Percentiles rank a stretch among this genome's conserved stretches.
phyloP scores from a whole-genome alignment of 2,797 vertebrate species.

The Myripristis jacobus region DNA sequence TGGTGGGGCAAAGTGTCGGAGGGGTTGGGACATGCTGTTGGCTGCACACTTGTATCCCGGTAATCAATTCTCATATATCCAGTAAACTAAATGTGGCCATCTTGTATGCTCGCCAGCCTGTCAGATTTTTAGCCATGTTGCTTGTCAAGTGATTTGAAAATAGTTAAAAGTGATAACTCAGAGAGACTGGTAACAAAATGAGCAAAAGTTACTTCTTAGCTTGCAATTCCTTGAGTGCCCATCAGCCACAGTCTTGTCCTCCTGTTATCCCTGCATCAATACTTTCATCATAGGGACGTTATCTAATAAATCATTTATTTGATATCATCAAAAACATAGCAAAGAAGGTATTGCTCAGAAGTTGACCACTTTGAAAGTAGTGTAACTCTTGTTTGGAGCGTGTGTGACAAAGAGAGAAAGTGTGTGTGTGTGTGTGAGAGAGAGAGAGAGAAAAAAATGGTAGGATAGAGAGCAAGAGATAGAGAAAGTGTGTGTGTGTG shows the following conservation, averaged over 20 bases:
- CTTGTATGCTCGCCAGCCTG: conserved; percentile 18
- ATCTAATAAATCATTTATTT: conserved; percentile 39
- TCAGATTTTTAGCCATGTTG: conserved; percentile 4
- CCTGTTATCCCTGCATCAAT: conserved; percentile 24
- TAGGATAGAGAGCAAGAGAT: conserved; percentile 19
- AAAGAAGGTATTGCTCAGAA: conserved; percentile 33
- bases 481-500: conserved; percentile 26
- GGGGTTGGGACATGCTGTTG: too few relatives aligned
- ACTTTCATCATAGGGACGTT: conserved; percentile 31
- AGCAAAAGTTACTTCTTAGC: background rate
- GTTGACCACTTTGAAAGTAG: conserved; percentile 42
- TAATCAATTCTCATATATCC: background rate
- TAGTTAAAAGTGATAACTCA: too few relatives aligned
- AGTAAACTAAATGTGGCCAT: background rate
- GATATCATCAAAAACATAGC: conserved; percentile 31
- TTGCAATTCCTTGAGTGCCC: background rate
- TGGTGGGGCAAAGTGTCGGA: too few relatives aligned
- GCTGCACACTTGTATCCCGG: background rate
- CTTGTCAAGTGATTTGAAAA: too few relatives aligned
- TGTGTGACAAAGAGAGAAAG: background rate
- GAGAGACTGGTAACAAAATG: background rate
- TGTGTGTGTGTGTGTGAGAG: background rate
- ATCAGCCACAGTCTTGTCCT: conserved; percentile 1
- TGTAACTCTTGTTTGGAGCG: conserved; percentile 17
- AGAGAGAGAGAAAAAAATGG: background rate